Conservation (phyloP, 2,888 invertebrate species). For the Ormyrus nitidulus region DNA sequence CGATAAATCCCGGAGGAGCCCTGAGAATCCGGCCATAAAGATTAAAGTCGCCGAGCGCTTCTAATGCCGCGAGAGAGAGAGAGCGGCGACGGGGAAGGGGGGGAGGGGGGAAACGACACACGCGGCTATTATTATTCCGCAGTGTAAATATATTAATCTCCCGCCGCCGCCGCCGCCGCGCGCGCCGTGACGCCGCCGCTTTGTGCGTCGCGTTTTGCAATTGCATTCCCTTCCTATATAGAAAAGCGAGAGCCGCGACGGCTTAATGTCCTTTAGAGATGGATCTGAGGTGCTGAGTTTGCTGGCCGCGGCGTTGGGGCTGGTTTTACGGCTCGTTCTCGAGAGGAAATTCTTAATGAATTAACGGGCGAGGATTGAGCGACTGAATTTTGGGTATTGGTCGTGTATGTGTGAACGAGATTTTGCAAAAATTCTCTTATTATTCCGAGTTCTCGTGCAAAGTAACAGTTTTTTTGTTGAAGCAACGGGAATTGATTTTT, state of each 20-base stretch:
- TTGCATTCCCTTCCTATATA: conserved; percentile 12
- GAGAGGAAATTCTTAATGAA: no score
- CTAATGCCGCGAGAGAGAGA: not conserved
- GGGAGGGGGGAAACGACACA: conserved; percentile 6
- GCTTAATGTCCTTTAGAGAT: no score
- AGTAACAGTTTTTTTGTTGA: no score
- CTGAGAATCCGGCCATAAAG: conserved; percentile 38
- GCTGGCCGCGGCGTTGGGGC: not conserved
- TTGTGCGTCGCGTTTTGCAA: conserved; percentile 27
- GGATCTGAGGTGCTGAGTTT: no score
- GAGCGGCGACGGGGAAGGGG: not conserved
- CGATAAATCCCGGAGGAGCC: conserved; percentile 23
- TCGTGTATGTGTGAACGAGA: no score
- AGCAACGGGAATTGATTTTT: no score
- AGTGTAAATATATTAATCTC: conserved; percentile 64
- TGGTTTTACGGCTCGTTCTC: no score
- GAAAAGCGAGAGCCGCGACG: no score
- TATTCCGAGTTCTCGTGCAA: no score
- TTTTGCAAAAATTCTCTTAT: no score
- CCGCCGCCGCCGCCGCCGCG: conserved; percentile 32
- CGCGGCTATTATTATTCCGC: conserved; percentile 67
- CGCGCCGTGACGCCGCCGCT: conserved; percentile 1
- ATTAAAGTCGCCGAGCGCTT: not conserved
- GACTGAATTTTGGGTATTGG: no score
- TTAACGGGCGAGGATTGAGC: no score